phyloP scores from a whole-genome alignment of 2,797 vertebrate genomes.

The Onychomys leucogaster region DNA sequence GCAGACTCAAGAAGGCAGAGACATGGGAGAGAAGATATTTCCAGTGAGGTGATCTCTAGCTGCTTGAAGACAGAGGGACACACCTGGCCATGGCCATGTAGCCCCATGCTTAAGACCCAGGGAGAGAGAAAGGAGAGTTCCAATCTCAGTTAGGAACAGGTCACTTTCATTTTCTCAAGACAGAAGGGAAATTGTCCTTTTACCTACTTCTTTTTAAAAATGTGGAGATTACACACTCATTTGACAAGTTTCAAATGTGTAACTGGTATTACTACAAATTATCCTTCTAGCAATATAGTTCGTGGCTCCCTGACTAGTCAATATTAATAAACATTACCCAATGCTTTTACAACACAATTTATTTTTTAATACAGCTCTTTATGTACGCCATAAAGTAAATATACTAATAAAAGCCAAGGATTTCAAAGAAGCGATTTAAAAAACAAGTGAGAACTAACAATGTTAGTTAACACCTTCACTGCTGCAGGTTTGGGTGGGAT shows the following conservation, averaged over 20 bases:
- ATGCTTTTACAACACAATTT: conserved; percentile 84
- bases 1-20: not conserved
- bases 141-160: not conserved
- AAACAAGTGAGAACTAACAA: conserved; percentile 54
- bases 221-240: conserved; percentile 75
- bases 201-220: conserved; percentile 33
- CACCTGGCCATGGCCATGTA: not conserved
- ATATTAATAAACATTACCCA: conserved; percentile 85
- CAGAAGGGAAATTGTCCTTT: conserved; percentile 67
- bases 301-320: conserved; percentile 82
- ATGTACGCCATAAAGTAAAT: conserved; percentile 84
- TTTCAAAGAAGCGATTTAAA: conserved; percentile 76
- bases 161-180: conserved; percentile 71
- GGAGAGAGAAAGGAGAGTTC: not conserved
- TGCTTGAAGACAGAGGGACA: not conserved
- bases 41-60: rapidly evolving
- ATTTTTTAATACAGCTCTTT: conserved; percentile 85
- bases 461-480: conserved; percentile 65
- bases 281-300: conserved; percentile 76
- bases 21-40: not conserved
- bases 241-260: conserved; percentile 78
- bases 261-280: conserved; percentile 79
- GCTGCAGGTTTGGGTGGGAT: conserved; percentile 1
- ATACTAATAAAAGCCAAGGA: conserved; percentile 82
- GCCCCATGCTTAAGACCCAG: not conserved